A percentile compares a stretch with the other conserved stretches of the same genome.
phyloP scores from a whole-genome alignment of 1,140 invertebrate species.

The Cyrtorhinus lividipennis region DNA sequence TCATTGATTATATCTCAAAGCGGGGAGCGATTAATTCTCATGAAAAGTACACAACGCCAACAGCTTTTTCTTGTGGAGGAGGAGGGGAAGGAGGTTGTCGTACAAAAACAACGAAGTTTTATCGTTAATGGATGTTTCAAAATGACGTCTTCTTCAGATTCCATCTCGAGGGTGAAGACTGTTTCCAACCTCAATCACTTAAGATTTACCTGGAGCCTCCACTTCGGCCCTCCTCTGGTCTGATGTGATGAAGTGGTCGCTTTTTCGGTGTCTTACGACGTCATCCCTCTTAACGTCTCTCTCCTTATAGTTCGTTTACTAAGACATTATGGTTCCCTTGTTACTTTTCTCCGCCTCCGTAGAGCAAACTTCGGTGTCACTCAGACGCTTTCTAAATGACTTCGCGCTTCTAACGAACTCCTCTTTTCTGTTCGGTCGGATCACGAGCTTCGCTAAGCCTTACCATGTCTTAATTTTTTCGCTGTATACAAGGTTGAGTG shows the following conservation, averaged over 20 bases:
- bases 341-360: background rate
- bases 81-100: too few relatives aligned
- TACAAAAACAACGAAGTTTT: too few relatives aligned
- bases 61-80: background rate
- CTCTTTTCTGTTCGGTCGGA: too few relatives aligned
- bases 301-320: background rate
- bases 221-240: background rate
- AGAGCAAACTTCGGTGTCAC: background rate
- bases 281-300: background rate
- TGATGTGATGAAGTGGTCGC: background rate
- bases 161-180: background rate
- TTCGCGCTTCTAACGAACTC: too few relatives aligned
- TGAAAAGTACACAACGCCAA: background rate
- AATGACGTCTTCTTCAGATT: background rate
- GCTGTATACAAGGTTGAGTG: too few relatives aligned
- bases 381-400: background rate
- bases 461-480: too few relatives aligned
- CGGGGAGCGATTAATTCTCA: background rate
- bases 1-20: constrained; percentile 1
- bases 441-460: too few relatives aligned
- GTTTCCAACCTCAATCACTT: background rate
- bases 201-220: background rate
- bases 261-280: background rate
- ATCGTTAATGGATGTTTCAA: background rate
- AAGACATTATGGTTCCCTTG: background rate